Evolutionary conservation across 2,797 vertebrate species (phyloP), one percentile per base, ranked within the genome.

Genomic region (Cynopterus sphinx): DNA sequence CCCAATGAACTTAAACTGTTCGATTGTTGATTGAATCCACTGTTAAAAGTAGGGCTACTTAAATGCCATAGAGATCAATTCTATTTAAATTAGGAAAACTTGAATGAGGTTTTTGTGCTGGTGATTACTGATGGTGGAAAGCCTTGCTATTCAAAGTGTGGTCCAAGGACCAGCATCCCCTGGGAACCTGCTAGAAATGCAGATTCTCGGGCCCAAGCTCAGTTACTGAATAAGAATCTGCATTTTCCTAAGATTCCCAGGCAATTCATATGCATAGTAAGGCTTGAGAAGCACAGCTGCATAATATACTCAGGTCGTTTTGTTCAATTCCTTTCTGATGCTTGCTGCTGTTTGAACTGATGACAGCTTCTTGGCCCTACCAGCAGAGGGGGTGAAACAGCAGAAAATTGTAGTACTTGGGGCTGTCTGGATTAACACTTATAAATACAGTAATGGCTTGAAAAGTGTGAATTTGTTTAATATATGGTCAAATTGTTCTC

Each of bases 341-440:
- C 26, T 71, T 59, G 43, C 77, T 41, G 26, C 39, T 33, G 70
- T 90, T 86, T 70, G 68, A 92, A 86, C 78, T 49, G 67, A 83
- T 22, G 31, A 36, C 49, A 73, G 21, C 36, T 94, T 89, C 89
- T 95, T 74, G 83, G 67, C 87, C 85, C 61, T 59, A 59, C 97
- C 97, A 97, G 96, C 92, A 98, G 97, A 90, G 94, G 97, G 97
- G 55, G 96, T 10, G 26, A 95, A 81, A 97, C 96, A 96, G 96
- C 94, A 97, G 94, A 84, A 82, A 96, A 96, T 67, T n/a, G 36
- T 33, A 36, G 67, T 46, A 51, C 33, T 74, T 3, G 2, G n/a
- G 57, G 65, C 53, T 22, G 0, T 13, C 16, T 16, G 12, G 26
- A 89, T 46, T n/a, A 71, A 86, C 33, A 39, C 15, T 39, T 24